These are phyloP conservation scores for Cryptoprocta ferox DNA, from an alignment of 2,797 vertebrate species.

Conservation along the genomic window DNA sequence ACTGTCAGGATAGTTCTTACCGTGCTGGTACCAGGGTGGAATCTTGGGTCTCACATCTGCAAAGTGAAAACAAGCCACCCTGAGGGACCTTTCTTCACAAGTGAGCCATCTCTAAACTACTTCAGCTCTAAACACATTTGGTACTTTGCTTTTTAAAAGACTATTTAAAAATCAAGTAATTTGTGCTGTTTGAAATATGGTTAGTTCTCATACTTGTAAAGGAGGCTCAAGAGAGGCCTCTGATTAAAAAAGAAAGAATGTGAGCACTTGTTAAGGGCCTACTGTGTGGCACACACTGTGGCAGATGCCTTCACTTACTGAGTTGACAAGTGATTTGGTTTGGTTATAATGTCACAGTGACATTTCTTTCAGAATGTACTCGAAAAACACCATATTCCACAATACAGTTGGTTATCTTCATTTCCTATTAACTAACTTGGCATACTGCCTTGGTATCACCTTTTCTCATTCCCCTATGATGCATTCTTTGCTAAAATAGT, in stretches of 20 bases:
- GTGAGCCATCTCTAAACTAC: background rate
- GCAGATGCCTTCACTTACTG: background rate
- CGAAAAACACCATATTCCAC: background rate
- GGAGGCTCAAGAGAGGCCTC: background rate
- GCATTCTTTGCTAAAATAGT: background rate
- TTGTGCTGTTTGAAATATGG: background rate
- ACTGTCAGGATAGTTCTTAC: conserved; percentile 77
- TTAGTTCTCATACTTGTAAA: background rate
- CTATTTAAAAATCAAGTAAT: background rate
- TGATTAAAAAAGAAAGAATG: conserved; percentile 4
- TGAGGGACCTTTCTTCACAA: conserved; percentile 3
- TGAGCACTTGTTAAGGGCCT: background rate
- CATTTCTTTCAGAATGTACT: background rate
- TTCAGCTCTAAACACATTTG: conserved; percentile 17
- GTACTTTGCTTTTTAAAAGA: conserved; percentile 19
- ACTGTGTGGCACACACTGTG: background rate
- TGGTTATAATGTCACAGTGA: background rate
- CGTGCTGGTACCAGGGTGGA: conserved; percentile 84
- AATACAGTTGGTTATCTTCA: background rate
- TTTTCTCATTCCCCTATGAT: background rate
- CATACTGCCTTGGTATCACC: background rate
- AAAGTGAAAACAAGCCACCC: conserved; percentile 67
- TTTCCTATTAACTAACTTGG: background rate
- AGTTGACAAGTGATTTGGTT: background rate
- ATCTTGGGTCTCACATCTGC: conserved; percentile 85